phyloP scores from a whole-genome alignment of 2,888 invertebrate genomes.

The Pollenia amentaria region DNA sequence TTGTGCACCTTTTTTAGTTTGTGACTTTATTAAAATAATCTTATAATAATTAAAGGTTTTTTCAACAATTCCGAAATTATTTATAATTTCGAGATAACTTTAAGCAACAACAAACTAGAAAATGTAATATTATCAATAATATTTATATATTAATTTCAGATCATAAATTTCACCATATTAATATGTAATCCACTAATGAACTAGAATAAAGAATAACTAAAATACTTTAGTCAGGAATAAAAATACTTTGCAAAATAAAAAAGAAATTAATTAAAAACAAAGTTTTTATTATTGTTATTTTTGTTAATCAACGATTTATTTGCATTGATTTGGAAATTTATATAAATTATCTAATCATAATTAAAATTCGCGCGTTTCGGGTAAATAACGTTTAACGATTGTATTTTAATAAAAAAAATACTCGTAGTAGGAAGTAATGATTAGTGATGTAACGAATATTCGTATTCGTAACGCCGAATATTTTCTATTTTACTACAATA shows the following conservation, averaged over 20 bases:
- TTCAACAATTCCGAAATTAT: too few relatives aligned
- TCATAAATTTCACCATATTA: neutral
- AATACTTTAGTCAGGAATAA: neutral
- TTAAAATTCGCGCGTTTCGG: neutral
- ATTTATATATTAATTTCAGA: neutral
- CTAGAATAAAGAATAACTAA: neutral
- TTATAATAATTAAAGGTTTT: too few relatives aligned
- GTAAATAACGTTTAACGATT: neutral
- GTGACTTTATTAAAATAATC: too few relatives aligned
- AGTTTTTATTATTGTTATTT: neutral
- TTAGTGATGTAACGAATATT: too few relatives aligned
- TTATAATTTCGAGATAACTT: too few relatives aligned
- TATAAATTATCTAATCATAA: slow-evolving; percentile 30
- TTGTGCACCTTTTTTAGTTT: too few relatives aligned
- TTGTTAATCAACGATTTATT: neutral
- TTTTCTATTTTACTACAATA: too few relatives aligned
- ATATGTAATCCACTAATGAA: neutral
- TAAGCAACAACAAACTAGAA: too few relatives aligned
- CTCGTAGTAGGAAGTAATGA: too few relatives aligned
- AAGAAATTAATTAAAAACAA: neutral
- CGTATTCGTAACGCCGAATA: too few relatives aligned
- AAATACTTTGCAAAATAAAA: neutral
- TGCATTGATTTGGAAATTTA: neutral
- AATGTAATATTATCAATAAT: neutral
- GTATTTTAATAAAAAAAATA: too few relatives aligned